A percentile compares a stretch with the other conserved stretches of the same genome.
Evolutionary conservation across 2,113 vertebrate genomes (phyloP).

Genomic region (Gnathonemus longibarbis): DNA sequence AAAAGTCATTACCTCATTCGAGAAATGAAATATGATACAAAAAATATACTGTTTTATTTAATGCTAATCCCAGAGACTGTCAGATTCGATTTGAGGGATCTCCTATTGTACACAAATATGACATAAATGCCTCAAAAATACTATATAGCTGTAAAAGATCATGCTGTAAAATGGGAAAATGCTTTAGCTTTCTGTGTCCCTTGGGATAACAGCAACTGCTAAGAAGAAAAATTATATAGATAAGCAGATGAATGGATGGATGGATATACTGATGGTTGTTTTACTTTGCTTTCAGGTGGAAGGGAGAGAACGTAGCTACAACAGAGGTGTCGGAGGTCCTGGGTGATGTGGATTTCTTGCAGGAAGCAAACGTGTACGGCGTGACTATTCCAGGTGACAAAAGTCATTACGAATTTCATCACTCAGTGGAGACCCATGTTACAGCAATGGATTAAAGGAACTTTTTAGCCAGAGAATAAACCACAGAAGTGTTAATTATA

Average conservation of each 20-base stretch:
- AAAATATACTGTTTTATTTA: background rate
- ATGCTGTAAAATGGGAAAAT: background rate
- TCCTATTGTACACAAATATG: background rate
- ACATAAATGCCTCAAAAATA: background rate
- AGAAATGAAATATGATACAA: background rate
- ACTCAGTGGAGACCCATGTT: background rate
- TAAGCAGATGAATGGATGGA: background rate
- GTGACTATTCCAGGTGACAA: conserved; percentile 72
- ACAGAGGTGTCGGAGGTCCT: conserved; percentile 75
- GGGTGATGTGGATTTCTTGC: conserved; percentile 64
- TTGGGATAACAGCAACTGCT: background rate
- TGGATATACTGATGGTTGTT: background rate
- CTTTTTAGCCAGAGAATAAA: background rate
- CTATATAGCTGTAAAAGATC: background rate
- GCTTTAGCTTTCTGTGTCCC: background rate
- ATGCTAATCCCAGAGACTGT: background rate
- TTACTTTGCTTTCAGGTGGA: conserved; percentile 66
- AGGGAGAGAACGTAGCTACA: conserved; percentile 86
- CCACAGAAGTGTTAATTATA: background rate
- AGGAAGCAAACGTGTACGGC: conserved; percentile 77
- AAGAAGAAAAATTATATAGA: background rate
- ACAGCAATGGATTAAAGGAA: background rate
- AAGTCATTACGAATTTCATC: background rate
- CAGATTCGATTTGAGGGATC: background rate
- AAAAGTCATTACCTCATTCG: background rate